Percentiles rank a stretch among this genome's conserved stretches.
Evolutionary conservation across 2,888 invertebrate genomes (phyloP).

Genomic region (Rhogogaster chlorosoma): DNA sequence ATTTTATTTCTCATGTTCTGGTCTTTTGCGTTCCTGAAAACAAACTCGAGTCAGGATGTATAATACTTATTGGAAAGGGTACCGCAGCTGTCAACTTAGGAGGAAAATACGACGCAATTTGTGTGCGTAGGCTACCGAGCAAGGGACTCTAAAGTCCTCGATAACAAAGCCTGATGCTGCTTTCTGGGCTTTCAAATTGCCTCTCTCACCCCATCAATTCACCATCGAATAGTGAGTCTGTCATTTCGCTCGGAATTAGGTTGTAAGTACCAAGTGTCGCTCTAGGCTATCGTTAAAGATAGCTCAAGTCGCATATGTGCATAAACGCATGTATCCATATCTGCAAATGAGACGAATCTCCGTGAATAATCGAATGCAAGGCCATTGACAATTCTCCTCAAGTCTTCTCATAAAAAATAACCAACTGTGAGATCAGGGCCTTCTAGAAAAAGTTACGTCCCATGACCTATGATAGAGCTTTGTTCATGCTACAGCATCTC

Average conservation of each 20-base stretch:
- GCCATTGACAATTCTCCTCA: neutral
- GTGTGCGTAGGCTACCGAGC: slow-evolving; percentile 35
- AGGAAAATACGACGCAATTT: slow-evolving; percentile 42
- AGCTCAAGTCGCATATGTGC: neutral
- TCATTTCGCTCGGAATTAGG: slow-evolving; percentile 50
- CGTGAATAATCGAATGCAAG: neutral
- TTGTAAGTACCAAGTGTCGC: slow-evolving; percentile 40
- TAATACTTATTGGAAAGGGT: slow-evolving; percentile 23
- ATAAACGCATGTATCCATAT: neutral
- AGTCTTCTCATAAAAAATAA: neutral
- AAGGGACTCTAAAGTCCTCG: slow-evolving; percentile 47
- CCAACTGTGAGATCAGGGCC: neutral
- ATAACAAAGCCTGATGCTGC: slow-evolving; percentile 33
- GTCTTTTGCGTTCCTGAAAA: neutral
- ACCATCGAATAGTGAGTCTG: slow-evolving; percentile 49
- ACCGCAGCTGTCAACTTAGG: slow-evolving; percentile 51
- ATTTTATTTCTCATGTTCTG: neutral
- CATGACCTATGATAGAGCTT: no score
- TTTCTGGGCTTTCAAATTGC: slow-evolving; percentile 51
- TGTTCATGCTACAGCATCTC: neutral
- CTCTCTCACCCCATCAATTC: slow-evolving; percentile 49
- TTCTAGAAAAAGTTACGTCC: no score
- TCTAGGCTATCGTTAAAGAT: neutral
- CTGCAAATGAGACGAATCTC: neutral
- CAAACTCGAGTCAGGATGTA: neutral